These are phyloP conservation scores for Corydoras sp. DNA, from an alignment of 2,113 vertebrate genomes.

Conservation along the genomic window DNA sequence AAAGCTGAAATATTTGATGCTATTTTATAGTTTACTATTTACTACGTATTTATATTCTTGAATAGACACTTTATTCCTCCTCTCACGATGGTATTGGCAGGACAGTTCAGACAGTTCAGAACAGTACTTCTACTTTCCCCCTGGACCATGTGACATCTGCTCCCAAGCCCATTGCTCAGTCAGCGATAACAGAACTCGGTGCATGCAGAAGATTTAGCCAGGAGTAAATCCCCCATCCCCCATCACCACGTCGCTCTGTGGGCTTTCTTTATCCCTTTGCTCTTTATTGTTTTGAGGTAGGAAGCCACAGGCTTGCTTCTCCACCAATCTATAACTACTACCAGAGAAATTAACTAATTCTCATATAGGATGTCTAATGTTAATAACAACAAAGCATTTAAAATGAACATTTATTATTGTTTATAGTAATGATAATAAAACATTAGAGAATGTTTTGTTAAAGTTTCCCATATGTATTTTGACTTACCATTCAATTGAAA, in stretches of 20 bases:
- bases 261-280: slow-evolving; percentile 42
- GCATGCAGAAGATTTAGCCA: slow-evolving; percentile 67
- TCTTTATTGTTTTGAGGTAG: slow-evolving; percentile 21
- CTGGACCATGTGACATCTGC: slow-evolving; percentile 70
- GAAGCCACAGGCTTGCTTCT: slow-evolving; percentile 12
- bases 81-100: slow-evolving; percentile 42
- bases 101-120: slow-evolving; percentile 54
- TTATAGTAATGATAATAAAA: no score
- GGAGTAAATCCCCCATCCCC: slow-evolving; percentile 58
- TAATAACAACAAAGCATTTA: no score
- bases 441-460: no score
- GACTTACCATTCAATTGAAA: no score
- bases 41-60: no score
- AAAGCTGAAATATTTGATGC: no score
- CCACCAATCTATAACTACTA: slow-evolving; percentile 12
- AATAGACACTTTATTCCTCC: not conserved
- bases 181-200: slow-evolving; percentile 67
- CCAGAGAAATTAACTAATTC: not conserved
- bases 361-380: no score
- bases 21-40: no score
- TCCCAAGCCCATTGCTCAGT: slow-evolving; percentile 54
- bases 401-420: no score
- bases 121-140: slow-evolving; percentile 54
- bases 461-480: no score
- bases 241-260: not conserved